These are phyloP conservation scores for Anas platyrhynchos DNA, from an alignment of 2,113 vertebrate species.

Conservation along the genomic window DNA sequence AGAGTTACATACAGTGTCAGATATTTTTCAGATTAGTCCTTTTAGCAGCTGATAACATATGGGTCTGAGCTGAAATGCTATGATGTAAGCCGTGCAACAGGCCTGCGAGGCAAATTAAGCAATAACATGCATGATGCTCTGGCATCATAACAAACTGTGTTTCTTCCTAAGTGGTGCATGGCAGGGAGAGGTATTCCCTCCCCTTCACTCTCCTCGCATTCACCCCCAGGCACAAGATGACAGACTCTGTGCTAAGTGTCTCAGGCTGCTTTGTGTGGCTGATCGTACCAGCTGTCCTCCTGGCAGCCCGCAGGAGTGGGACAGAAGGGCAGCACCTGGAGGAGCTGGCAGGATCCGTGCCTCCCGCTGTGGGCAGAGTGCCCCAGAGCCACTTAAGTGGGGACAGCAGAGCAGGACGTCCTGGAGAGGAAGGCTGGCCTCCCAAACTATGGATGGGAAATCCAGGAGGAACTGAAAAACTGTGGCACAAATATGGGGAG, in stretches of 20 bases:
- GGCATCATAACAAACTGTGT: slow-evolving; percentile 16
- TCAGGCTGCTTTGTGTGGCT: background rate
- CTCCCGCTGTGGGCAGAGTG: background rate
- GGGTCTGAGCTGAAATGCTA: slow-evolving; percentile 21
- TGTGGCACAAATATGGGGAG: background rate
- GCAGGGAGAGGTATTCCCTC: background rate
- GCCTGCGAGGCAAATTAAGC: slow-evolving; percentile 42
- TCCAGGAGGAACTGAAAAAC: background rate
- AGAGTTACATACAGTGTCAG: background rate
- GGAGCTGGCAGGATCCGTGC: background rate
- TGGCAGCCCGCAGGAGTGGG: background rate
- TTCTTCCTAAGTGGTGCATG: background rate
- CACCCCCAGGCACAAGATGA: slow-evolving; percentile 41
- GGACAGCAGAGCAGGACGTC: background rate
- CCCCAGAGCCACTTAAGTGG: background rate
- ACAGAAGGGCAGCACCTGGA: slow-evolving; percentile 52
- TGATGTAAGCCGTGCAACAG: slow-evolving; percentile 14
- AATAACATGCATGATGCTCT: slow-evolving; percentile 34
- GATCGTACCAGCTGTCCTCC: slow-evolving; percentile 32
- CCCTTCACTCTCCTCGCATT: background rate
- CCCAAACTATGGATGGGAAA: background rate
- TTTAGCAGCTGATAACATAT: slow-evolving; percentile 59
- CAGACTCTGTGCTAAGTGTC: slow-evolving; percentile 28
- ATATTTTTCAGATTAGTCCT: slow-evolving; percentile 60
- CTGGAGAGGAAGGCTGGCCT: background rate